Conservation (phyloP, 2,797 vertebrate genomes). For the Lacerta viridis region DNA sequence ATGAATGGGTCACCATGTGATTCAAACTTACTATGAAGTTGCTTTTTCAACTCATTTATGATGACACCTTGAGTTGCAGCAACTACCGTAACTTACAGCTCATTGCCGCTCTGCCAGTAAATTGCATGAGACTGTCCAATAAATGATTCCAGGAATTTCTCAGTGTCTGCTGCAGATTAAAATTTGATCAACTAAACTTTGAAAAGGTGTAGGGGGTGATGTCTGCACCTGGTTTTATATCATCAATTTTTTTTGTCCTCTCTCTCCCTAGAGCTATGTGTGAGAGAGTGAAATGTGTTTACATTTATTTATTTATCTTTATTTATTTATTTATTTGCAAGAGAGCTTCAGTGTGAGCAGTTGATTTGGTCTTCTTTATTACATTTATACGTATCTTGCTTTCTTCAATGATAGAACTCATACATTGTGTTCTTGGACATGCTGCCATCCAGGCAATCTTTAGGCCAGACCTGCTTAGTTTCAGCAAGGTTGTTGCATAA, state of each 20-base stretch:
- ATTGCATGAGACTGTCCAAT: conserved; percentile 13
- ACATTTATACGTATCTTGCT: neutral
- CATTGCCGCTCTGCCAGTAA: conserved; percentile 8
- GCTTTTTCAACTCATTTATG: conserved; percentile 39
- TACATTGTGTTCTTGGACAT: neutral
- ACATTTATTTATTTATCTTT: no score
- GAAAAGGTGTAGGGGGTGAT: neutral
- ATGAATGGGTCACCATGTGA: neutral
- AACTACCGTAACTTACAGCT: conserved; percentile 16
- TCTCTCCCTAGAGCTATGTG: neutral
- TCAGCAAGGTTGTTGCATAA: no score
- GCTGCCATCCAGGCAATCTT: neutral
- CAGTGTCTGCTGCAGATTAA: neutral
- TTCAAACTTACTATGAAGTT: neutral
- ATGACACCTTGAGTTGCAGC: conserved; percentile 33
- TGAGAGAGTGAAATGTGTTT: neutral
- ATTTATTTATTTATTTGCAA: neutral
- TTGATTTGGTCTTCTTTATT: neutral
- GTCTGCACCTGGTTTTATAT: neutral
- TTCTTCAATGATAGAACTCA: neutral
- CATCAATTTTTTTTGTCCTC: neutral
- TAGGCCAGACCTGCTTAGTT: neutral
- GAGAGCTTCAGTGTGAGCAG: neutral
- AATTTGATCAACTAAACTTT: neutral
- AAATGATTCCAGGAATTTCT: conserved; percentile 31